Evolutionary conservation across 2,797 vertebrate species (phyloP), one percentile per base, ranked within the genome.

Genomic region (Sebastiscus tertius): DNA sequence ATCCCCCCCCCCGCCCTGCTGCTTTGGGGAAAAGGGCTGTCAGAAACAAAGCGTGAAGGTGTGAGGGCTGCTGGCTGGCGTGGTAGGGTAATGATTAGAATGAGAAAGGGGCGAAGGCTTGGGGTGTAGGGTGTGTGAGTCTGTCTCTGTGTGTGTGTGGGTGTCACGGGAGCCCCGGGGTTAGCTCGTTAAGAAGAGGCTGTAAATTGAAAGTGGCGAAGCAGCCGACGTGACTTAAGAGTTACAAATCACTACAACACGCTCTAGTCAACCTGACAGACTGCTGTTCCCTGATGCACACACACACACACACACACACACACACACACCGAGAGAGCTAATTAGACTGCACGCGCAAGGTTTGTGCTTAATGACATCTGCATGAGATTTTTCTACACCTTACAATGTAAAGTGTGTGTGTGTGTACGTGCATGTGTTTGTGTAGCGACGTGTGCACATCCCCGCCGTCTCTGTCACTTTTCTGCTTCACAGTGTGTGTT

Each of bases 201-300:
- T 90, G 86, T 86, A 92, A 92, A 93, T 93, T 93, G 89, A 93
- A 94, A 92, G 83, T 89, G 92, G 87, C 85, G 80, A 92, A 89
- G 89, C 91, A 92, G 85, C 87, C 52, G 77, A 90, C 87, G 77
- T 88, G 89, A 91, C 88, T 94, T 90, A 88, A 90, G 83, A 86
- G 86, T 93, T 92, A 93, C 92, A 94, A 92, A 93, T 93, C 83
- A 80, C 69, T 83, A 85, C 89, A 92, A 84, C 88, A 90, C 85
- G 71, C 87, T 87, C 87, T 65, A 89, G 86, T 90, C 87, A 91
- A 82, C 83, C 77, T 88, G 89, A 77, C 68, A 81, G 81, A 71
- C 87, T 72, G 46, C 83, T 84, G 58, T 69, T 89, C 82, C 80
- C 78, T 77, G 82, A 85, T 85, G 81, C 31, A 61, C 58, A 71